Evolutionary conservation across 2,797 vertebrate genomes (phyloP).

Genomic region (Pantherophis alleghaniensis): DNA sequence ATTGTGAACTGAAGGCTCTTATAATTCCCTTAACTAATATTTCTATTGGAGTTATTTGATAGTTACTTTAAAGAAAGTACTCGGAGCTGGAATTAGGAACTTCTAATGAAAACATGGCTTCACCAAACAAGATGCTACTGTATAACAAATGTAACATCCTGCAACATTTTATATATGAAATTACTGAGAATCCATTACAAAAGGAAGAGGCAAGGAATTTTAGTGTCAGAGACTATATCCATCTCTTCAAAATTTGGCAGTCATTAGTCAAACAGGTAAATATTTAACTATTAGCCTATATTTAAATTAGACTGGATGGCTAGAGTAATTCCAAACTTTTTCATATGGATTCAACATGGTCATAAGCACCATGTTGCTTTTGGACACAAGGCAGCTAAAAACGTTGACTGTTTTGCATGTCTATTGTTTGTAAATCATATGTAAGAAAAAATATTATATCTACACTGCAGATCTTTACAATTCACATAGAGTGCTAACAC

Average conservation of each 20-base stretch:
- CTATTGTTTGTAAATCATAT: not conserved
- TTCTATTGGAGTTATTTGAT: not conserved
- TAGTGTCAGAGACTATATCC: not conserved
- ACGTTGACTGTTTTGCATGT: not conserved
- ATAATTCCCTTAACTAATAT: not conserved
- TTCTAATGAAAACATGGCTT: constrained; percentile 4
- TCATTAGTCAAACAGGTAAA: not conserved
- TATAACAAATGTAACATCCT: not conserved
- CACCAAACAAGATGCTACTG: constrained; percentile 33
- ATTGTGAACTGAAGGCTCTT: not conserved
- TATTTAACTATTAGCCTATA: not conserved
- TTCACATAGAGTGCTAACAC: not conserved
- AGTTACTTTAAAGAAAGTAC: not conserved
- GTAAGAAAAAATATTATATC: not conserved
- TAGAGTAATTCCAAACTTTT: not conserved
- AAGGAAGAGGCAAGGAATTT: not conserved
- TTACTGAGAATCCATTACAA: not conserved
- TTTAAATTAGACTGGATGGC: not conserved
- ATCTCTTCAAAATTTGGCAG: not conserved
- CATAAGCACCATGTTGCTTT: not conserved
- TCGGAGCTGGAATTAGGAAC: not conserved
- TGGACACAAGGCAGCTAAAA: not conserved
- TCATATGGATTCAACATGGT: not conserved
- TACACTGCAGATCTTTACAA: too few relatives aligned
- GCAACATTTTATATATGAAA: not conserved